Evolutionary conservation across 2,888 invertebrate genomes (phyloP).

Genomic region (Phlogophora meticulosa): DNA sequence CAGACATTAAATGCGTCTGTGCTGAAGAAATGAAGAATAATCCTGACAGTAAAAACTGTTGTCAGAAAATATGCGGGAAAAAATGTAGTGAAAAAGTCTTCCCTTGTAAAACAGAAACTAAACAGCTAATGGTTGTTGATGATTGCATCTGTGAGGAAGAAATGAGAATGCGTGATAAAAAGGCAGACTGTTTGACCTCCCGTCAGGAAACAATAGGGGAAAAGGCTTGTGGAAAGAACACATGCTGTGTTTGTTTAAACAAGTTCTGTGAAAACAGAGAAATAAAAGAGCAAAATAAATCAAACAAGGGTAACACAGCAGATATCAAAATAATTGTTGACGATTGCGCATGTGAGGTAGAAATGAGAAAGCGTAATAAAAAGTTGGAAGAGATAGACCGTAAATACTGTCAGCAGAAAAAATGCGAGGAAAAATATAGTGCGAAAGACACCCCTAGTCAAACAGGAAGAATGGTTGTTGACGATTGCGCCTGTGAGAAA

Average conservation of each 20-base stretch:
- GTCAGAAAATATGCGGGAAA: no score
- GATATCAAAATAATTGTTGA: not conserved
- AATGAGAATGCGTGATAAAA: no score
- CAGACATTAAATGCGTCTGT: no score
- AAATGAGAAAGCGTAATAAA: not conserved
- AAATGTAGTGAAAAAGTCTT: no score
- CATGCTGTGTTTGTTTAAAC: no score
- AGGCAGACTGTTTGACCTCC: no score
- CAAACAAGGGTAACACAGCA: not conserved
- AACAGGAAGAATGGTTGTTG: not conserved
- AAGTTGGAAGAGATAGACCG: not conserved
- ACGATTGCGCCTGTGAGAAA: constrained; percentile 5
- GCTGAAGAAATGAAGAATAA: no score
- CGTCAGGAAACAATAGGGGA: no score
- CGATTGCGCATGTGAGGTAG: not conserved
- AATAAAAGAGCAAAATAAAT: not conserved
- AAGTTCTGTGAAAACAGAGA: not conserved
- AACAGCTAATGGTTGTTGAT: no score
- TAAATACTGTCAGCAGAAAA: not conserved
- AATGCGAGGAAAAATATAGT: not conserved
- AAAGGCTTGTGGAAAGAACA: not conserved
- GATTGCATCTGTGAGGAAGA: no score
- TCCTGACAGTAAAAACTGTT: no score
- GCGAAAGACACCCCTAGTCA: not conserved
- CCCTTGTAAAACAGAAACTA: no score